phyloP scores from a whole-genome alignment of 2,888 invertebrate genomes.

The Cylindroiulus punctatus region DNA sequence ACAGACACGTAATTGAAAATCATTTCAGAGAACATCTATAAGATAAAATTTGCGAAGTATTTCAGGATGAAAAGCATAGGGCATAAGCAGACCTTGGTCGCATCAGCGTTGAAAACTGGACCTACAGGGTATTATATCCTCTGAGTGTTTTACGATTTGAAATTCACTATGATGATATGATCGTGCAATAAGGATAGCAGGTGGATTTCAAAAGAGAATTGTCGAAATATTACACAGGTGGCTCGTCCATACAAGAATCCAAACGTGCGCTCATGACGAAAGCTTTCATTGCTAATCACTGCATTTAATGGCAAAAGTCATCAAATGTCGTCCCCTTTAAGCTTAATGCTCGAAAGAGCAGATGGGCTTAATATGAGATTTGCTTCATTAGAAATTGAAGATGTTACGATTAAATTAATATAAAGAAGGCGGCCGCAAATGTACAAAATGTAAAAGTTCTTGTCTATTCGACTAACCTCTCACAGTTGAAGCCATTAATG shows the following conservation, averaged over 20 bases:
- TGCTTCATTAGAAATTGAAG: slow-evolving; percentile 47
- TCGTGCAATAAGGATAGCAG: background rate
- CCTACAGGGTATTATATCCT: too few species aligned
- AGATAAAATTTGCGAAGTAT: too few species aligned
- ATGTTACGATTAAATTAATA: slow-evolving; percentile 35
- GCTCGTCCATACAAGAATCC: background rate
- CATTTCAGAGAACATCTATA: too few species aligned
- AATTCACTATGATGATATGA: too few species aligned
- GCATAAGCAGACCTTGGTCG: too few species aligned
- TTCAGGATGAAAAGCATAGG: too few species aligned
- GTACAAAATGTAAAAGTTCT: slow-evolving; percentile 31
- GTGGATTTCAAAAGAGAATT: background rate
- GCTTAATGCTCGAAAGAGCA: background rate
- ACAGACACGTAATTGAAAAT: too few species aligned
- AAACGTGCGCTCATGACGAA: background rate
- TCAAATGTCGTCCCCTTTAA: slow-evolving; percentile 8
- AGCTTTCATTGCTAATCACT: background rate
- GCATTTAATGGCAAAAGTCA: background rate
- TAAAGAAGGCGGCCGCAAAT: slow-evolving; percentile 33
- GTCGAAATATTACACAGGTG: background rate
- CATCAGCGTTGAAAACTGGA: too few species aligned
- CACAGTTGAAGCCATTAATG: slow-evolving; percentile 44
- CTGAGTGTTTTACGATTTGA: too few species aligned
- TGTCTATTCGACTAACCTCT: slow-evolving; percentile 43
- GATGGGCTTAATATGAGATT: slow-evolving; percentile 29